These are phyloP conservation scores for Sylvietta virens DNA, from an alignment of 2,113 vertebrate genomes.

Conservation along the genomic window DNA sequence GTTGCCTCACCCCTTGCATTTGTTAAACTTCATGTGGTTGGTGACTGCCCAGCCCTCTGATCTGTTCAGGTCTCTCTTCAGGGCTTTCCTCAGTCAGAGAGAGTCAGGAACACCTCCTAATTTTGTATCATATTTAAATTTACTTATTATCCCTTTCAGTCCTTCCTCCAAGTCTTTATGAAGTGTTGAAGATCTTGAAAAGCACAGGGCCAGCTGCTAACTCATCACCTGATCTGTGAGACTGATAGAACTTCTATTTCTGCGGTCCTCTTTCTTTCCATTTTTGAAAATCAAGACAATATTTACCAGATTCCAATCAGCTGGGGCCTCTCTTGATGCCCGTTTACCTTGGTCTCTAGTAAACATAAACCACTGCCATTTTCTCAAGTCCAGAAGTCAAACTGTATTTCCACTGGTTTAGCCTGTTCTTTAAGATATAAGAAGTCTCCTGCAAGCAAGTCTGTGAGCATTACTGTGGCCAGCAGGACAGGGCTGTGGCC, in stretches of 20 bases:
- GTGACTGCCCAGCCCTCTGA: background rate
- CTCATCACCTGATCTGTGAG: background rate
- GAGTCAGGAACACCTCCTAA: background rate
- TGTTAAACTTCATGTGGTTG: background rate
- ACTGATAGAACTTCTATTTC: background rate
- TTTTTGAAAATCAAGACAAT: background rate
- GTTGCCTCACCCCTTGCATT: fast-evolving
- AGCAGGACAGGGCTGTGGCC: background rate
- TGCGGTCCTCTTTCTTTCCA: background rate
- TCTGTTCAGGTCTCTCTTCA: background rate
- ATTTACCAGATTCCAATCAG: background rate
- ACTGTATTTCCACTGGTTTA: background rate
- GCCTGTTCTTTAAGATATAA: background rate
- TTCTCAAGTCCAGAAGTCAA: background rate
- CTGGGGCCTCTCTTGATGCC: background rate
- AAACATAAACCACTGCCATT: background rate
- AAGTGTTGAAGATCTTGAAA: background rate
- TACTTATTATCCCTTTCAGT: background rate
- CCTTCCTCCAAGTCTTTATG: fast-evolving
- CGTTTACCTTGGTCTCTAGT: background rate
- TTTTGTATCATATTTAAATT: background rate
- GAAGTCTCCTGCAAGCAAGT: background rate
- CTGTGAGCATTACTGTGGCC: too few species aligned
- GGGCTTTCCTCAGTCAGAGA: background rate
- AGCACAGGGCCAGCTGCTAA: background rate